These are phyloP conservation scores for Syncerus caffer DNA, from an alignment of 2,797 vertebrate species.

Conservation along the genomic window DNA sequence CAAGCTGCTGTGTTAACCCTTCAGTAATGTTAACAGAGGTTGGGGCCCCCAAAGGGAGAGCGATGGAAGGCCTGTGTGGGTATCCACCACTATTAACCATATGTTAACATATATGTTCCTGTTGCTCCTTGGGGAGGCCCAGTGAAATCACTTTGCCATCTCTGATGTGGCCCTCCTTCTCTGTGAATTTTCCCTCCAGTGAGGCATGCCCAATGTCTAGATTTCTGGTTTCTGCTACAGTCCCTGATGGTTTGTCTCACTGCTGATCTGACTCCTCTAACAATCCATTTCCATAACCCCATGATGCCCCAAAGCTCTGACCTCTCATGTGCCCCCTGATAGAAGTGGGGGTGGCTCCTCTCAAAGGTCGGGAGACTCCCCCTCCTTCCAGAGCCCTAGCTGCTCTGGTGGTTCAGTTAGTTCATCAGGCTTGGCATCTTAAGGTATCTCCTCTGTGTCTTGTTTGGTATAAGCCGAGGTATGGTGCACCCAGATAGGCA, in stretches of 20 bases:
- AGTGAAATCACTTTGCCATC: not conserved
- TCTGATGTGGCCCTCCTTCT: not conserved
- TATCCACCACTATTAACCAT: not conserved
- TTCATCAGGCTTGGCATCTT: not conserved
- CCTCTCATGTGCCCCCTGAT: not conserved
- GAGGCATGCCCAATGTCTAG: too few relatives aligned
- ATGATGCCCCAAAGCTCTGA: not conserved
- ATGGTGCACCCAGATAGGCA: not conserved
- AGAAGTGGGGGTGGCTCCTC: not conserved
- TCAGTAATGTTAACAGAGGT: not conserved
- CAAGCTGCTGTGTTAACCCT: not conserved
- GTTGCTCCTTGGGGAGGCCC: not conserved
- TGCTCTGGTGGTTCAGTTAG: not conserved
- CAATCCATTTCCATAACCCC: not conserved
- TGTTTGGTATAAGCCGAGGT: not conserved
- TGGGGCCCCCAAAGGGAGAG: not conserved
- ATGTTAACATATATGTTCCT: not conserved
- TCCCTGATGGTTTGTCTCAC: not conserved
- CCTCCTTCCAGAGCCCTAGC: not conserved
- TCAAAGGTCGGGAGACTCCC: not conserved
- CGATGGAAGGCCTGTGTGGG: not conserved
- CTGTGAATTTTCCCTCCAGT: not conserved
- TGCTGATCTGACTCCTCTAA: not conserved
- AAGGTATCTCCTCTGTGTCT: not conserved
- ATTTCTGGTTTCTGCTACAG: not conserved